phyloP scores from a whole-genome alignment of 2,113 vertebrate species.

The Gymnocephalus cernua region DNA sequence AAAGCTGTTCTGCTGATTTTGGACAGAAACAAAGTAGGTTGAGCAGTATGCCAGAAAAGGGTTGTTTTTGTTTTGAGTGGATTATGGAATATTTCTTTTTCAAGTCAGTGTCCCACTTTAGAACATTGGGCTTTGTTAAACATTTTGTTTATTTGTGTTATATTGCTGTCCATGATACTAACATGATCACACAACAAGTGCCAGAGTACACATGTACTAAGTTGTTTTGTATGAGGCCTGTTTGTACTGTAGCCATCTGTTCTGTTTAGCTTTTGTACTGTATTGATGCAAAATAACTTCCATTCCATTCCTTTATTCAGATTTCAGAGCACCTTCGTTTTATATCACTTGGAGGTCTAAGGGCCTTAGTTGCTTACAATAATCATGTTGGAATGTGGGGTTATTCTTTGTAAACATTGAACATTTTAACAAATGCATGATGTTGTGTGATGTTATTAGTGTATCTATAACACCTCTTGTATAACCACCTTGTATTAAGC shows the following conservation, averaged over 20 bases:
- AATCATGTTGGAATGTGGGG: background rate
- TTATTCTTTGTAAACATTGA: background rate
- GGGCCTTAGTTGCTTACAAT: background rate
- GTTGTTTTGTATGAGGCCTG: slow-evolving; percentile 45
- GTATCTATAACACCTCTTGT: background rate
- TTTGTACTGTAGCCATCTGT: slow-evolving; percentile 31
- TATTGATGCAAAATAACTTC: background rate
- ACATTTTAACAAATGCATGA: background rate
- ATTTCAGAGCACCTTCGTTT: background rate
- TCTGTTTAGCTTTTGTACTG: slow-evolving; percentile 8
- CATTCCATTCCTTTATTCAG: background rate
- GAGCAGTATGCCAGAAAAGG: slow-evolving; percentile 65
- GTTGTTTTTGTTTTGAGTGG: slow-evolving; percentile 57
- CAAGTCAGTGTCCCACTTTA: slow-evolving; percentile 69
- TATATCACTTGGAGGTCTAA: background rate
- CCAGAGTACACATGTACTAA: slow-evolving; percentile 64
- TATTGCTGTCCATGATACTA: slow-evolving; percentile 69
- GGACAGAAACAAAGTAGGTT: slow-evolving; percentile 67
- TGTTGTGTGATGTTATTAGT: background rate
- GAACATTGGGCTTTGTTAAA: slow-evolving; percentile 60
- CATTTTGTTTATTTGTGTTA: slow-evolving; percentile 75
- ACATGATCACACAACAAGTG: slow-evolving; percentile 39
- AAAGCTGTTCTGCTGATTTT: slow-evolving; percentile 59
- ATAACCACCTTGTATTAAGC: background rate
- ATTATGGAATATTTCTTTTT: slow-evolving; percentile 63